Conservation (phyloP, 2,113 vertebrate species). For the Gymnogyps californianus region DNA sequence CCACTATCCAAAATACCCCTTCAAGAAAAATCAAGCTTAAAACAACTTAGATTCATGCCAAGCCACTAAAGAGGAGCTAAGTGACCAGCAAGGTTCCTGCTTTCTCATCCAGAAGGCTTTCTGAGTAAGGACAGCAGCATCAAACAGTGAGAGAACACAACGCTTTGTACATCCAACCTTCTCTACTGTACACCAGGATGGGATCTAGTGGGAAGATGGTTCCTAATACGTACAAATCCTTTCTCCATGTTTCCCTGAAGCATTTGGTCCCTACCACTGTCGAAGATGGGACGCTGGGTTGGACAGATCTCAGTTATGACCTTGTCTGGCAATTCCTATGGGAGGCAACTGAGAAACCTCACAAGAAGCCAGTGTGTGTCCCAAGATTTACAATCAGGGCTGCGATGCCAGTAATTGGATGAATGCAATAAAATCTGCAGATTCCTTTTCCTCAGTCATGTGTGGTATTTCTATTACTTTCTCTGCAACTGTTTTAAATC, state of each 20-base stretch:
- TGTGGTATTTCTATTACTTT: slow-evolving; percentile 46
- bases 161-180: background rate
- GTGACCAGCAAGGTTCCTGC: background rate
- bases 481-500: slow-evolving; percentile 5
- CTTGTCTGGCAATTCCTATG: background rate
- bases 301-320: background rate
- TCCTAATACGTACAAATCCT: background rate
- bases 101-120: background rate
- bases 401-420: background rate
- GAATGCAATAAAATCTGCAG: slow-evolving; percentile 24
- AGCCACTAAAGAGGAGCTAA: background rate
- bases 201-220: background rate
- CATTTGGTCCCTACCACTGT: background rate
- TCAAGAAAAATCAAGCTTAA: background rate
- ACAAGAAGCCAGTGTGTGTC: background rate
- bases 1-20: slow-evolving; percentile 21
- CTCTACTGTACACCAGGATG: background rate
- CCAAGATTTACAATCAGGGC: background rate
- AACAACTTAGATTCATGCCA: background rate
- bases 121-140: background rate
- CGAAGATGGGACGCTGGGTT: background rate
- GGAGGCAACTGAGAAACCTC: slow-evolving; percentile 5
- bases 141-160: background rate
- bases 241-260: background rate
- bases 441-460: background rate